Conservation (phyloP, 1,140 invertebrate species). For the Brachionus rubens region DNA sequence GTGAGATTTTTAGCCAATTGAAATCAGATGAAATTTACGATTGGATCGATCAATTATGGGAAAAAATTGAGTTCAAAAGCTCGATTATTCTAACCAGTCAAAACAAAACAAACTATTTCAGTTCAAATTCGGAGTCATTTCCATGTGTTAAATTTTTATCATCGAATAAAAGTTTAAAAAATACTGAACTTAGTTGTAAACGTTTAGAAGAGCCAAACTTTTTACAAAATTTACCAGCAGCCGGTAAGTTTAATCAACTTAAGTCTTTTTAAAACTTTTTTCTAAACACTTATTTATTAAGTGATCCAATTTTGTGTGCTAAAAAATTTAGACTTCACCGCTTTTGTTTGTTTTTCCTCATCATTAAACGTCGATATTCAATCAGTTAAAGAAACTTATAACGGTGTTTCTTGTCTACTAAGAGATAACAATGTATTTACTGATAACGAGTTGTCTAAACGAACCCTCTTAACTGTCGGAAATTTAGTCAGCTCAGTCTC, state of each 20-base stretch:
- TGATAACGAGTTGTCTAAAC: slow-evolving; percentile 23
- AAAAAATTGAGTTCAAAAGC: slow-evolving; percentile 21
- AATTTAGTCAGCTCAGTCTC: slow-evolving; percentile 13
- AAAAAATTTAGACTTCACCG: slow-evolving; percentile 30
- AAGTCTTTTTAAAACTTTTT: neutral
- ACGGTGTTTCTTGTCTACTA: neutral
- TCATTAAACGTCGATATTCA: slow-evolving; percentile 35
- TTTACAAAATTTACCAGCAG: slow-evolving; percentile 34
- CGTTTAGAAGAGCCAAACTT: slow-evolving; percentile 42
- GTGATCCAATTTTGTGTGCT: slow-evolving; percentile 43
- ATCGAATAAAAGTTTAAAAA: slow-evolving; percentile 2
- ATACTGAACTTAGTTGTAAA: neutral
- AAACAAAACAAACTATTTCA: slow-evolving; percentile 23
- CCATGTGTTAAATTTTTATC: slow-evolving; percentile 43
- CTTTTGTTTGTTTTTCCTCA: slow-evolving; percentile 20
- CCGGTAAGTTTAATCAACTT: neutral
- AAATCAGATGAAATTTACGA: slow-evolving; percentile 34
- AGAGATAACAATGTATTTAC: slow-evolving; percentile 17
- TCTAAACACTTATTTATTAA: neutral
- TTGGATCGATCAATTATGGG: slow-evolving; percentile 43
- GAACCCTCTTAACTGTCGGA: neutral
- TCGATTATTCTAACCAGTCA: slow-evolving; percentile 17
- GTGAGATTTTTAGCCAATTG: slow-evolving; percentile 4
- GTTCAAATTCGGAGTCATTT: neutral
- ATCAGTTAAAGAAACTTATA: slow-evolving; percentile 26